Base-by-base conservation (phyloP, 2,113 vertebrate species). In the Megalops atlanticus region DNA sequence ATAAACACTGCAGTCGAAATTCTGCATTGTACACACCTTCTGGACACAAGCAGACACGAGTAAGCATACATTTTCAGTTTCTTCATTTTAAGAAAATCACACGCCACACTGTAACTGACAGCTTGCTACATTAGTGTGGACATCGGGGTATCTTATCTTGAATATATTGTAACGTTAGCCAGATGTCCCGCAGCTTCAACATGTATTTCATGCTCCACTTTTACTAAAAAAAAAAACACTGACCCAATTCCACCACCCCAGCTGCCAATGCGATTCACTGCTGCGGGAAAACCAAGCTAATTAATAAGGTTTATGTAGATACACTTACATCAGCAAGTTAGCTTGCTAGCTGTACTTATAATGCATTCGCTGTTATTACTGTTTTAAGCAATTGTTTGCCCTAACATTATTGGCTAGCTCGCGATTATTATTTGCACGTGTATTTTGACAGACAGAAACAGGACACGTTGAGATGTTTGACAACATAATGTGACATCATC, bases 121-220 rank as follows among this genome's bases (percentile, higher is more conserved):
- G n/a, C 58, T 64, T 31, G 58, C 58, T 64, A n/a, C n/a, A n/a
- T n/a, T n/a, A n/a, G n/a, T n/a, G n/a, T n/a, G n/a, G n/a, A n/a
- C n/a, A n/a, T n/a, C n/a, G n/a, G n/a, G n/a, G n/a, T n/a, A n/a
- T n/a, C n/a, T n/a, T n/a, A n/a, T n/a, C n/a, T n/a, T n/a, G n/a
- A n/a, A n/a, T n/a, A n/a, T n/a, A n/a, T n/a, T n/a, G n/a, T n/a
- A n/a, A n/a, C n/a, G n/a, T n/a, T n/a, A 31, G 58, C 58, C 58
- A 64, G 58, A 64, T 64, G 27, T 64, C 58, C 58, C 27, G 24
- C 73, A 73, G 43, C 33, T 72, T 69, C 69, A 52, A n/a, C 31
- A 15, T 21, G 24, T 49, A 80, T 80, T 39, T 72, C 35, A 72
- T 52, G 78, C 78, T 80, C 78, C 27, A 73, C 3, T 52, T 80